Evolutionary conservation across 1,140 invertebrate genomes (phyloP).

Genomic region (Polypedilum pembai): DNA sequence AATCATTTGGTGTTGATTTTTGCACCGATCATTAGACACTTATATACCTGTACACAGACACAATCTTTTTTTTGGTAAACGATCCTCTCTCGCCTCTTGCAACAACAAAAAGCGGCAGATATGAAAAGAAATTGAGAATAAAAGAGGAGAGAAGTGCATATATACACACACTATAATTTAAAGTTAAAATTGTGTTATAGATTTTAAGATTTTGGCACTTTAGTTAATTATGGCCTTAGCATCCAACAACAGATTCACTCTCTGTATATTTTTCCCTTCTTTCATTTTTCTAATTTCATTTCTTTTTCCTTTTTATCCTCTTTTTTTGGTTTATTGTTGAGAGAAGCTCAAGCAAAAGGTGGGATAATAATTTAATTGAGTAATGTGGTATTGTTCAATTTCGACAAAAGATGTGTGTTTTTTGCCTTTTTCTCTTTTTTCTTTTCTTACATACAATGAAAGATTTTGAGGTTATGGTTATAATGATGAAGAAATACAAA

Average conservation of each 20-base stretch:
- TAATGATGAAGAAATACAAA: background rate
- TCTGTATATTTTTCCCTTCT: background rate
- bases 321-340: conserved; percentile 1
- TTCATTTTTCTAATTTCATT: background rate
- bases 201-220: conserved; percentile 28
- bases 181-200: conserved; percentile 25
- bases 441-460: background rate
- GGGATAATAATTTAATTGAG: conserved; percentile 27
- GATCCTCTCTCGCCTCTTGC: background rate
- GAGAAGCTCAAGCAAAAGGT: conserved; percentile 1
- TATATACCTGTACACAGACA: background rate
- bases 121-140: conserved; percentile 1
- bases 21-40: conserved; percentile 3
- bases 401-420: conserved; percentile 20
- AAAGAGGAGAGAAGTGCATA: background rate
- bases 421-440: background rate
- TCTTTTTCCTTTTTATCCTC: conserved; percentile 7
- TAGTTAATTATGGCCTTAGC: conserved; percentile 24
- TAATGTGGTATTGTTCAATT: background rate
- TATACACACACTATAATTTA: conserved; percentile 28
- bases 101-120: background rate
- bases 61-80: background rate
- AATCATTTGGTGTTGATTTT: conserved; percentile 18
- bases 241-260: background rate
- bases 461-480: background rate